Percentiles rank a stretch among this genome's conserved stretches.
Evolutionary conservation across 37 sponge, comb jelly and placozoan genomes (phyloP).

Genomic region (Diacarnus erythraeanus): DNA sequence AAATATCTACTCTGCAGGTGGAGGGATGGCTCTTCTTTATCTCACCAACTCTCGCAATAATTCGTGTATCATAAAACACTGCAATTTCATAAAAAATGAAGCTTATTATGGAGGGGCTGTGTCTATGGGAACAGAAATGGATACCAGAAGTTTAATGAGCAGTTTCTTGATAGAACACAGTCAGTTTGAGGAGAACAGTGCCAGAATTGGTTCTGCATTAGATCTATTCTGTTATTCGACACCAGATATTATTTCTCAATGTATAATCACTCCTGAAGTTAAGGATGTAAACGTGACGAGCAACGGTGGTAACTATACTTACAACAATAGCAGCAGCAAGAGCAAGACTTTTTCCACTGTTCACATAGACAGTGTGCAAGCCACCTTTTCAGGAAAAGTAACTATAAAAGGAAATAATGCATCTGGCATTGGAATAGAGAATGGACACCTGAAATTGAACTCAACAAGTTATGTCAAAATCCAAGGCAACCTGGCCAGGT

Average conservation of each 20-base stretch:
- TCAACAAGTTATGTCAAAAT: background rate
- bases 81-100: conserved; percentile 7
- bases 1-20: conserved; percentile 7
- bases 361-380: conserved; percentile 30
- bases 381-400: conserved; percentile 8
- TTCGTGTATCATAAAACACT: background rate
- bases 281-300: background rate
- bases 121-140: background rate
- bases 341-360: conserved; percentile 24
- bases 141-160: background rate
- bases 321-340: background rate
- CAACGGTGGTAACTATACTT: conserved; percentile 12
- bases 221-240: conserved; percentile 5
- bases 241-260: background rate
- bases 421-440: conserved; percentile 21
- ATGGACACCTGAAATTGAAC: conserved; percentile 2
- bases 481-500: conserved; percentile 4
- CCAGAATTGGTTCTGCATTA: conserved; percentile 30
- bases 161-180: background rate
- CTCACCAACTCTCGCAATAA: background rate
- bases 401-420: conserved; percentile 26
- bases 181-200: conserved; percentile 12
- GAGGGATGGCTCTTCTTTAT: background rate
- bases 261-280: background rate
- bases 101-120: conserved; percentile 27